Evolutionary conservation across 2,113 vertebrate genomes (phyloP).

Genomic region (Falco punctatus): DNA sequence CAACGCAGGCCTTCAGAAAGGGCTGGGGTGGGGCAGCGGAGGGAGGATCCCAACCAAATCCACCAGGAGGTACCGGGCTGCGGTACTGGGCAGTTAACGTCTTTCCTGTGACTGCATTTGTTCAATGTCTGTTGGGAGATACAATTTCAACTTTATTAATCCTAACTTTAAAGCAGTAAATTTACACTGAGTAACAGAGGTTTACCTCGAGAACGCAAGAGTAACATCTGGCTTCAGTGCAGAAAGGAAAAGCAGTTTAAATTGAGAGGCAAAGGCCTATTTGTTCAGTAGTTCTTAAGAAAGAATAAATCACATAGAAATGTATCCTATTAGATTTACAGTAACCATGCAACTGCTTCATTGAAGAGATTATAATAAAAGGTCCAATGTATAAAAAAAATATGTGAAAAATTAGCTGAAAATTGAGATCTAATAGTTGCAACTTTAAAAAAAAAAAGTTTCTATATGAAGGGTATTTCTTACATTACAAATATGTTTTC

Average conservation of each 20-base stretch:
- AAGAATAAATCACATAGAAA: not conserved
- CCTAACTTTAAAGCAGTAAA: not conserved
- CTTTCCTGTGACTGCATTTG: not conserved
- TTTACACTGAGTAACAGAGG: not conserved
- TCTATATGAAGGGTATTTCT: not conserved
- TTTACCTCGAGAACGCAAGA: not conserved
- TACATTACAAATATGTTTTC: not conserved
- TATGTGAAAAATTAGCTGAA: conserved; percentile 9
- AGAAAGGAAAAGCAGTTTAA: not conserved
- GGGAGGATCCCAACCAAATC: not conserved
- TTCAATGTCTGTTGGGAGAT: not conserved
- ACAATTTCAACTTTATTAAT: not conserved
- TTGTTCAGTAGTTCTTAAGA: not conserved
- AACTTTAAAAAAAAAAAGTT: not conserved
- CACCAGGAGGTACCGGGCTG: rapidly evolving
- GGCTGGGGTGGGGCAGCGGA: rapidly evolving
- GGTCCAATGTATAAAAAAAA: not conserved
- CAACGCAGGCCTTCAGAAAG: not conserved
- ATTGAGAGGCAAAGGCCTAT: not conserved
- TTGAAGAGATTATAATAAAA: not conserved
- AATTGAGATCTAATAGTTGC: not conserved
- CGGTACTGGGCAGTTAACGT: not conserved
- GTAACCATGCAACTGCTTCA: not conserved
- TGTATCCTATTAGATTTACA: not conserved
- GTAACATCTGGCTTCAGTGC: not conserved